These are phyloP conservation scores for Augochlora pura DNA, from an alignment of 1,140 invertebrate species.

Conservation along the genomic window DNA sequence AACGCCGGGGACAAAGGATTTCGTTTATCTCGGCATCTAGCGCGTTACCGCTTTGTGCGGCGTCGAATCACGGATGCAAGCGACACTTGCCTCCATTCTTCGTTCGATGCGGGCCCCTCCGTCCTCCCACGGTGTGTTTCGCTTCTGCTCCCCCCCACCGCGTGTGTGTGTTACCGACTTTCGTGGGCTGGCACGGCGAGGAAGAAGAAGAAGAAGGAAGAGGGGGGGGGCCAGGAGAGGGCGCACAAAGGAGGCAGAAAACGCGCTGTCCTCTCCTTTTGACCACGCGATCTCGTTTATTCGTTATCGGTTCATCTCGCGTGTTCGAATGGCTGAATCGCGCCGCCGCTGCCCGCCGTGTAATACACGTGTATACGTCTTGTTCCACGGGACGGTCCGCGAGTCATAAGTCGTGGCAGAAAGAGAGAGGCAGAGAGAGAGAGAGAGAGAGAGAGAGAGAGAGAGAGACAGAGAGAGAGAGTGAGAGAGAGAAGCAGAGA, in stretches of 20 bases:
- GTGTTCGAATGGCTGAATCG: constrained; percentile 30
- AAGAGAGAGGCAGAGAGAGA: too few species aligned
- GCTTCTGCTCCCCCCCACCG: not conserved
- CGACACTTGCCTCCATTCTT: constrained; percentile 12
- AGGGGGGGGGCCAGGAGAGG: too few species aligned
- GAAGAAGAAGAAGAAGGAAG: not conserved
- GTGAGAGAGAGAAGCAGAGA: too few species aligned
- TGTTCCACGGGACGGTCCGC: not conserved
- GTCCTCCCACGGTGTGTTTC: too few species aligned
- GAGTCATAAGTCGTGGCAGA: too few species aligned
- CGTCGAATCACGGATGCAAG: constrained; percentile 8
- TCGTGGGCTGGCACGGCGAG: not conserved
- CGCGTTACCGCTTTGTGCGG: not conserved
- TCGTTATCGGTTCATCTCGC: constrained; percentile 34
- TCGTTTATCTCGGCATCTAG: constrained; percentile 15
- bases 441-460: too few species aligned
- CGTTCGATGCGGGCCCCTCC: not conserved
- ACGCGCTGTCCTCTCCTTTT: not conserved
- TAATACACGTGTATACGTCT: constrained; percentile 18
- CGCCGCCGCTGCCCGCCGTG: not conserved
- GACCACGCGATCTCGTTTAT: constrained; percentile 9
- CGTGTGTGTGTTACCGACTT: not conserved
- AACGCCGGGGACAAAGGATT: constrained; percentile 5
- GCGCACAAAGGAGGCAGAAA: not conserved
- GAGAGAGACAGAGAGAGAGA: too few species aligned